phyloP scores from a whole-genome alignment of 2,797 vertebrate genomes.

The Cetoscarus ocellatus region DNA sequence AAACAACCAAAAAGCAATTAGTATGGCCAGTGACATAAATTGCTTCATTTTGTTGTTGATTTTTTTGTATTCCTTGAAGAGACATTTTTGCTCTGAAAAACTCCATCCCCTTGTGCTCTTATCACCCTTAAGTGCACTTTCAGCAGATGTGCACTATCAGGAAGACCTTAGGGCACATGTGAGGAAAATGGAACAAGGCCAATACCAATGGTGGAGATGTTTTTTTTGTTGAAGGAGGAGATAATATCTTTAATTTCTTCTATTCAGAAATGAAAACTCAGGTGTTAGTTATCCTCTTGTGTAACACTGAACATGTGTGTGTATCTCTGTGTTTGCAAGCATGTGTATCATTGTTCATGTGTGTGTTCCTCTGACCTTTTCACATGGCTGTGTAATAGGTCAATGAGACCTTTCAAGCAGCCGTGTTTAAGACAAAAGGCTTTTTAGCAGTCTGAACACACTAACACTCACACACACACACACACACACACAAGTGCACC shows the following conservation, averaged over 20 bases:
- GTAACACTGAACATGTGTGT: neutral
- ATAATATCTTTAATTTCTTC: neutral
- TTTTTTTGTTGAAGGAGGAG: neutral
- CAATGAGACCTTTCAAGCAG: conserved; percentile 56
- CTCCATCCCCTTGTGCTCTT: too few species aligned
- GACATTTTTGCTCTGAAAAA: too few species aligned
- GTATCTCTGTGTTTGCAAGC: conserved; percentile 1
- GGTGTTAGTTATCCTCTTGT: conserved; percentile 12
- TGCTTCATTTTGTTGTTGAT: too few species aligned
- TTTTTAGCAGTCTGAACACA: conserved; percentile 23
- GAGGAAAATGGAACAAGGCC: neutral
- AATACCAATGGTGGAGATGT: conserved; percentile 3
- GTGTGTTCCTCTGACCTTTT: conserved; percentile 53
- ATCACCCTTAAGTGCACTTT: too few species aligned
- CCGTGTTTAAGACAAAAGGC: conserved; percentile 27
- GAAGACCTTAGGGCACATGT: too few species aligned
- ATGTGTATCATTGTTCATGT: conserved; percentile 3
- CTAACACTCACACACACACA: neutral
- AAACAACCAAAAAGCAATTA: too few species aligned
- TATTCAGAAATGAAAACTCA: conserved; percentile 4
- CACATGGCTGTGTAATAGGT: conserved; percentile 45
- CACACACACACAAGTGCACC: neutral
- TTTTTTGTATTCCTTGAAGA: too few species aligned
- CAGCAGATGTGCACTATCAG: too few species aligned
- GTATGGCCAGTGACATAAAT: too few species aligned